These are phyloP conservation scores for Agrochola litura DNA, from an alignment of 2,888 invertebrate species.

Conservation along the genomic window DNA sequence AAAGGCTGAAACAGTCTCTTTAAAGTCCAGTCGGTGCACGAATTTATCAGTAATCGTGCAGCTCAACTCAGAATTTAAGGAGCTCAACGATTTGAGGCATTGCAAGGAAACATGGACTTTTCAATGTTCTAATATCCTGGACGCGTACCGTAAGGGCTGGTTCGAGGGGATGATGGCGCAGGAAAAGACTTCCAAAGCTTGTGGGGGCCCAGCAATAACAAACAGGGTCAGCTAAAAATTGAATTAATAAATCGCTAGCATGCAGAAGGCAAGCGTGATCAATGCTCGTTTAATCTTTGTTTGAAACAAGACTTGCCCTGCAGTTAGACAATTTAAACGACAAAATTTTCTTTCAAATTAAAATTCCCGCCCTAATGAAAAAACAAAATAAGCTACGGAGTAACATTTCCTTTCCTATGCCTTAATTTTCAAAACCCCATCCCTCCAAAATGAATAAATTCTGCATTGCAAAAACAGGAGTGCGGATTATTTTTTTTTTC, in stretches of 20 bases:
- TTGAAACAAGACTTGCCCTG: no score
- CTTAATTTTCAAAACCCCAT: not conserved
- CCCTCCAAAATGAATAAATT: constrained; percentile 26
- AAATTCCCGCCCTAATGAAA: no score
- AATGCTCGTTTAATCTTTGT: not conserved
- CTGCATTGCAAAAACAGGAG: constrained; percentile 32
- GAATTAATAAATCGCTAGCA: not conserved
- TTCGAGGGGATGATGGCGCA: no score
- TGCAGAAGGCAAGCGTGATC: not conserved
- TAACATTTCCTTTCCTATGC: not conserved
- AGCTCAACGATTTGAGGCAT: no score
- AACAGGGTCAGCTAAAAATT: not conserved
- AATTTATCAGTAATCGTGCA: no score
- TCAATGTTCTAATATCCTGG: not conserved
- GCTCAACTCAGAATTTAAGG: no score
- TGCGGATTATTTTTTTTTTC: constrained; percentile 43
- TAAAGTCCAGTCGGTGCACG: no score
- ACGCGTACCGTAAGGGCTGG: no score
- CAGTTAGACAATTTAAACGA: not conserved
- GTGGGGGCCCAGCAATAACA: not conserved
- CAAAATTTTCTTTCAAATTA: not conserved
- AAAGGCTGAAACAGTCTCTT: no score
- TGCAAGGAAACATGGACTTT: not conserved
- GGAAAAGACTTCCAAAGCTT: not conserved
- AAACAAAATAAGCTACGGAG: not conserved